Evolutionary conservation across 2,888 invertebrate genomes (phyloP).

Genomic region (Melangyna quadrimaculata): DNA sequence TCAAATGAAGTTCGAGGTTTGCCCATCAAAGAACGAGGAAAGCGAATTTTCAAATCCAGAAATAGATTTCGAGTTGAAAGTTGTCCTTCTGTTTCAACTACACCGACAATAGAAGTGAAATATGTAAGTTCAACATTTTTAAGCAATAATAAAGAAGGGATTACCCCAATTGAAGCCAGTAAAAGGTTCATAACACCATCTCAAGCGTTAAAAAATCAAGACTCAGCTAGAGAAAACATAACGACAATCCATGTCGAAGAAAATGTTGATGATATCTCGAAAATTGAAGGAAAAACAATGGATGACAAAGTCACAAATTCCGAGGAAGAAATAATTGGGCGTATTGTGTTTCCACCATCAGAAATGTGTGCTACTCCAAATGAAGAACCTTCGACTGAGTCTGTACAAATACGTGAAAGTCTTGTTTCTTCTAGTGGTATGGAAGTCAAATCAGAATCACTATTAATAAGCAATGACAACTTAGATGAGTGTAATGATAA

Average conservation of each 20-base stretch:
- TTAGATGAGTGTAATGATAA: not conserved
- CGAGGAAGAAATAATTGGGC: slow-evolving; percentile 52
- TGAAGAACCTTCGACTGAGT: not conserved
- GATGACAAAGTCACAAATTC: slow-evolving; percentile 40
- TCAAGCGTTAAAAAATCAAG: not conserved
- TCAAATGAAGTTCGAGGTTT: slow-evolving; percentile 73
- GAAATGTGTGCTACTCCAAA: slow-evolving; percentile 36
- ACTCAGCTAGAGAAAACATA: not conserved
- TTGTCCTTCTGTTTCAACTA: slow-evolving; percentile 28
- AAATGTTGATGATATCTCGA: not conserved
- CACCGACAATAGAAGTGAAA: not conserved
- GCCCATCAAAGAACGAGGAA: slow-evolving; percentile 80
- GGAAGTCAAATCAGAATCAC: not conserved
- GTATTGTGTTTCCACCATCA: slow-evolving; percentile 43
- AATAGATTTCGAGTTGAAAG: slow-evolving; percentile 75
- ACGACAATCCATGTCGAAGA: not conserved
- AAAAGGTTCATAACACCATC: not conserved
- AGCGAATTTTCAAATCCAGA: slow-evolving; percentile 80
- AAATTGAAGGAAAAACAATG: slow-evolving; percentile 8
- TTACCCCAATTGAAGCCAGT: not conserved
- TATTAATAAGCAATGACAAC: not conserved
- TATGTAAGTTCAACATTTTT: not conserved
- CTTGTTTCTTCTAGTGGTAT: slow-evolving; percentile 41
- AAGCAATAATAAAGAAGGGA: not conserved
- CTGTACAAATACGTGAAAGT: not conserved